phyloP scores from a whole-genome alignment of 2,113 vertebrate species.

The Rynchops niger region DNA sequence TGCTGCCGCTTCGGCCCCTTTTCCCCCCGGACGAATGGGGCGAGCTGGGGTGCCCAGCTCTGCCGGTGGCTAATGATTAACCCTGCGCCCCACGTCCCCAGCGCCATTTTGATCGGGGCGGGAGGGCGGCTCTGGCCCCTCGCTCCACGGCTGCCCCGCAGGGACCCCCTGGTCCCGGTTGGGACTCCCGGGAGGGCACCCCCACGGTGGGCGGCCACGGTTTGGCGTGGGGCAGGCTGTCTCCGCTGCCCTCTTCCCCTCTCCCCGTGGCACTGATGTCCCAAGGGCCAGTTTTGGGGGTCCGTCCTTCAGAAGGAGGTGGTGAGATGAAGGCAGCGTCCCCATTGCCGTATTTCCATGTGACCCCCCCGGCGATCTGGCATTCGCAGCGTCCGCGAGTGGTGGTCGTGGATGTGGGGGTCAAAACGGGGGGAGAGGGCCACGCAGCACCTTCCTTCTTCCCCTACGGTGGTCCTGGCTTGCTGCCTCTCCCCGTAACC shows the following conservation, averaged over 20 bases:
- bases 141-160: fast-evolving
- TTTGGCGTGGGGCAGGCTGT: background rate
- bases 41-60: background rate
- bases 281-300: background rate
- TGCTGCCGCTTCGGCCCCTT: fast-evolving
- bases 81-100: slow-evolving; percentile 3
- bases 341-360: fast-evolving
- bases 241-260: fast-evolving
- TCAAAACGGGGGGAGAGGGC: background rate
- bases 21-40: background rate
- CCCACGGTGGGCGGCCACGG: fast-evolving
- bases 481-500: fast-evolving
- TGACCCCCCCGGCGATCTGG: fast-evolving
- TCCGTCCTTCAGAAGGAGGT: background rate
- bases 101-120: slow-evolving; percentile 42
- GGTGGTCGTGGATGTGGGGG: fast-evolving
- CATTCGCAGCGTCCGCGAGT: fast-evolving
- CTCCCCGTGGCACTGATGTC: fast-evolving
- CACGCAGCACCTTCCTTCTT: background rate
- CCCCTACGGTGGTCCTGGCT: fast-evolving
- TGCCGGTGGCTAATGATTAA: slow-evolving; percentile 33
- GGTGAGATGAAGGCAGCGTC: background rate
- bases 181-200: background rate
- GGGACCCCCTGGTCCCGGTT: fast-evolving
- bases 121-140: background rate